Base-by-base conservation (phyloP, 2,888 invertebrate genomes). In the Spilarctia lutea region DNA sequence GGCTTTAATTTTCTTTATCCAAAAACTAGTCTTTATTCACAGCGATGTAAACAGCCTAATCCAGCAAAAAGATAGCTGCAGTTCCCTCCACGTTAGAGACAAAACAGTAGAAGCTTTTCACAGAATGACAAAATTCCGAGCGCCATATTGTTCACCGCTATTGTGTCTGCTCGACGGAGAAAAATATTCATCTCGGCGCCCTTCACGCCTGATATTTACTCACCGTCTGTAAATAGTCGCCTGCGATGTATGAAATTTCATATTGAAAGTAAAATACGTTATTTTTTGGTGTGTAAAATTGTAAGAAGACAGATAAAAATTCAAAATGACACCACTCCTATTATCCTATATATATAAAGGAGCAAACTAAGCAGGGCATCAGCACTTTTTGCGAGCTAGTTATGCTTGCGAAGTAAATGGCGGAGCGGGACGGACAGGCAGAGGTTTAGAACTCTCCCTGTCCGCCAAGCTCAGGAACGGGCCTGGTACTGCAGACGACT, bases 101-200 rank as follows among this genome's bases (percentile, higher is more conserved):
- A 85, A 89, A 89, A 89, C 89, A 89, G 89, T 84, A 79, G 86
- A 83, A 85, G 79, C 79, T 85, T 88, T 87, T 89, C 86, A 84
- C 83, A 81, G 86, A 83, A 87, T 79, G 81, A 81, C 81, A 45
- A 82, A 85, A 88, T 86, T 83, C 85, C 81, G 82, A 75, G 80
- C 83, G 85, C 84, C 84, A 84, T 89, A 89, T 89, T 89, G 87
- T 87, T 81, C 86, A 78, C 71, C 68, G 79, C 83, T 85, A 88
- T 89, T 89, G 86, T 89, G 79, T 80, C 77, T 81, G 85, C 81
- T 65, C 74, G 71, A 83, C 56, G 72, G 74, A 82, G 87, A 82
- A 89, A 87, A 88, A 89, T 87, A 89, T 86, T 86, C 85, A 87
- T 88, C 83, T 84, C 81, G 79, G 82, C 80, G 78, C 78, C 71